Conservation (phyloP, 2,797 vertebrate species). For the Cossypha heuglini region DNA sequence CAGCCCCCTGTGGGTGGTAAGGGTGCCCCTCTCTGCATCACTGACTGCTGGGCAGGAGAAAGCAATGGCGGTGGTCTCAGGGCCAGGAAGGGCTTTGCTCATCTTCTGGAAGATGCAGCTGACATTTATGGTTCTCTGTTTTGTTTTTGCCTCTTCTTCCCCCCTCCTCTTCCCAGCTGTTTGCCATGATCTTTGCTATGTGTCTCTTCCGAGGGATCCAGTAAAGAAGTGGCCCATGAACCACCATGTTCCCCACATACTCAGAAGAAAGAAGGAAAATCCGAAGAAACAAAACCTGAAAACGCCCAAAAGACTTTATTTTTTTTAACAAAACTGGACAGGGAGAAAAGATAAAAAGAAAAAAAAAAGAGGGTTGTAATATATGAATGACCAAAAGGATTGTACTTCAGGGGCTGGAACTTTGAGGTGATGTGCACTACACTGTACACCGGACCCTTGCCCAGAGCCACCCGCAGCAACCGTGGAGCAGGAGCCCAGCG, state of each 20-base stretch:
- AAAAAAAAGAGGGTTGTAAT: conserved; percentile 71
- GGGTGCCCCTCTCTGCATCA: rapidly evolving
- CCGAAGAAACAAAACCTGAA: background rate
- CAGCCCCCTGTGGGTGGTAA: background rate
- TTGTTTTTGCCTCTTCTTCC: background rate
- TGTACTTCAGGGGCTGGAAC: conserved; percentile 90
- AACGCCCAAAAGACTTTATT: conserved; percentile 59
- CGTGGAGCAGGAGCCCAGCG: background rate
- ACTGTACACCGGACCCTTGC: conserved; percentile 56
- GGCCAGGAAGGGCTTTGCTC: rapidly evolving
- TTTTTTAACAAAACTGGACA: conserved; percentile 67
- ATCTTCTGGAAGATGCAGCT: background rate
- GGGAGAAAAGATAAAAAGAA: background rate
- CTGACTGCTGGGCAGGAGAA: background rate
- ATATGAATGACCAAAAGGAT: conserved; percentile 75
- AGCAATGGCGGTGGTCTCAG: background rate
- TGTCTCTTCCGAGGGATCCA: conserved; percentile 93
- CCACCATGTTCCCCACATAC: background rate
- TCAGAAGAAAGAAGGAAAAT: conserved; percentile 64
- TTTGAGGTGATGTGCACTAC: conserved; percentile 79
- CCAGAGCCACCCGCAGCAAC: background rate
- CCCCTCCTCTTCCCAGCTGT: conserved; percentile 76
- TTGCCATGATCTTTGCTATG: conserved; percentile 94
- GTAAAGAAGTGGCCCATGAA: conserved; percentile 64
- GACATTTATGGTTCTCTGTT: background rate